phyloP scores from a whole-genome alignment of 2,797 vertebrate species.

The Enteromius radiatus region DNA sequence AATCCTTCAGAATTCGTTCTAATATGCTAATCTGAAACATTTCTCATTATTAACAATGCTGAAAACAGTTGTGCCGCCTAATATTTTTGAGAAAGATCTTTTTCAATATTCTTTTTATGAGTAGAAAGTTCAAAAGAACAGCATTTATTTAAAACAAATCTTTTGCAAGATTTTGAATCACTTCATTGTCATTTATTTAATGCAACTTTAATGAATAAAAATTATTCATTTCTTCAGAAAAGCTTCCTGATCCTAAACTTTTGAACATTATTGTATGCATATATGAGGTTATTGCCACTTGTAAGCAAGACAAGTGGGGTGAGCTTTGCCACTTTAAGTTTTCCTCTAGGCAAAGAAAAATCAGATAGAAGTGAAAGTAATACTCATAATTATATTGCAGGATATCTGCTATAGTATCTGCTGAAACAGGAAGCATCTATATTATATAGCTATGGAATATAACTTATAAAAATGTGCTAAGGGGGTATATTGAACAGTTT shows the following conservation, averaged over 20 bases:
- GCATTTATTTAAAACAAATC: background rate
- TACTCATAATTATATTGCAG: background rate
- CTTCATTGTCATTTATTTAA: background rate
- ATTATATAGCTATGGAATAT: background rate
- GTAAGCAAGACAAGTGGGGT: background rate
- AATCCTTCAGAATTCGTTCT: background rate
- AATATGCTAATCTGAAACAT: background rate
- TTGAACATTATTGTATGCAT: background rate
- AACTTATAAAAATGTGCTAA: background rate
- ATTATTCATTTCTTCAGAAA: background rate
- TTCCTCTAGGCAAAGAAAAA: background rate
- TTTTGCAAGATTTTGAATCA: background rate
- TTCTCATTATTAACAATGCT: background rate
- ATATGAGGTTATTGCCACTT: background rate
- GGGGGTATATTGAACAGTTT: background rate
- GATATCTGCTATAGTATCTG: constrained; percentile 3
- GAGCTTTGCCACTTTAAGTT: background rate
- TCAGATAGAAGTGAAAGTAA: constrained; percentile 6
- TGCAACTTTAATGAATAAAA: background rate
- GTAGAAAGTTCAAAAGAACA: background rate
- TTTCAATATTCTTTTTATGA: background rate
- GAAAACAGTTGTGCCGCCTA: background rate
- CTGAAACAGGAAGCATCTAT: background rate
- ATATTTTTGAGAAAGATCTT: background rate
- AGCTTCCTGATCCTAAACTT: background rate